Evolutionary conservation across 2,113 vertebrate species (phyloP).

Genomic region (Triplophysa rosa): DNA sequence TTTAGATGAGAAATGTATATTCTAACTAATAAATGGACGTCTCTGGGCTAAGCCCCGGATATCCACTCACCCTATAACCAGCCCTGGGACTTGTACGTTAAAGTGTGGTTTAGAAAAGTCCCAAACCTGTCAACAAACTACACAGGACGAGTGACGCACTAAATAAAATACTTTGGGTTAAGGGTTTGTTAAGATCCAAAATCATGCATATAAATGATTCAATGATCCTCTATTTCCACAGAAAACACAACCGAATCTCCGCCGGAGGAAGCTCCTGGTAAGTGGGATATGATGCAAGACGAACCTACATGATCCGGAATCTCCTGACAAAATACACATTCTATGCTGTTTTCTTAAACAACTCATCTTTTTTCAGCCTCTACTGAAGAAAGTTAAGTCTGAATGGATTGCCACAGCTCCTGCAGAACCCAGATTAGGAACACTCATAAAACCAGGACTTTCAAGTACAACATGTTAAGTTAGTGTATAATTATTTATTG

Average conservation of each 20-base stretch:
- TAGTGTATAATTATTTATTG: conserved; percentile 6
- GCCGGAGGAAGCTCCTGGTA: conserved; percentile 29
- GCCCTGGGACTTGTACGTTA: no score
- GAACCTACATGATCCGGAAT: neutral
- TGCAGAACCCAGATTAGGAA: neutral
- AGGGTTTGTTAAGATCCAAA: no score
- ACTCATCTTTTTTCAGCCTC: conserved; percentile 59
- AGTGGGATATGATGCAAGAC: neutral
- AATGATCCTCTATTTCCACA: neutral
- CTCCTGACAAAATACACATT: neutral
- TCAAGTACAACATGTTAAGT: conserved; percentile 26
- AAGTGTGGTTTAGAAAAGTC: no score
- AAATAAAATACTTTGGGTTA: no score
- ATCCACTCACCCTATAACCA: no score
- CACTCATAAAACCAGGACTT: neutral
- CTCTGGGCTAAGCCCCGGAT: no score
- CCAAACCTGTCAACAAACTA: no score
- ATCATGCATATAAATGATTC: no score
- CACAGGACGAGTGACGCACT: no score
- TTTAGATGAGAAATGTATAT: no score
- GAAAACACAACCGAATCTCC: conserved; percentile 27
- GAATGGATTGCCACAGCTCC: neutral
- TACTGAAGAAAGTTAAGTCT: conserved; percentile 52
- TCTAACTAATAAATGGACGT: no score
- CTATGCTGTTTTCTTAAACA: conserved; percentile 37